These are phyloP conservation scores for Drosophila setosimentum DNA, from an alignment of 2,888 invertebrate species.

Conservation along the genomic window DNA sequence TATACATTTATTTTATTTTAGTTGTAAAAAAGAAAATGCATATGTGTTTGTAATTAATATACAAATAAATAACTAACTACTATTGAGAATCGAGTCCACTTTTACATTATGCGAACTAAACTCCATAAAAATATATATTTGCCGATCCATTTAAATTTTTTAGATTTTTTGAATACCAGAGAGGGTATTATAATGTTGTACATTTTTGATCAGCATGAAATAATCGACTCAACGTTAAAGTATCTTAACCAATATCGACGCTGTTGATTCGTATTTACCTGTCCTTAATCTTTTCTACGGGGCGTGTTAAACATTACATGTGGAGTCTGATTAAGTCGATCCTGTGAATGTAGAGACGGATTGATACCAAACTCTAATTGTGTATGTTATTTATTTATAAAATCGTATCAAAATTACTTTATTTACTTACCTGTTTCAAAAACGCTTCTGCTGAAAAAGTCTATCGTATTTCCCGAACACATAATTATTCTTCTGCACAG, in stretches of 20 bases:
- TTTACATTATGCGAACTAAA: neutral
- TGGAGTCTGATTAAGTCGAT: neutral
- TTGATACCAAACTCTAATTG: neutral
- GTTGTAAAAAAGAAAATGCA: constrained; percentile 38
- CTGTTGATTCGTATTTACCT: neutral
- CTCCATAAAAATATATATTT: neutral
- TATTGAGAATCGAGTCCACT: neutral
- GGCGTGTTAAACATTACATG: neutral
- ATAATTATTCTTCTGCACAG: neutral
- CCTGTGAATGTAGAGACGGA: neutral
- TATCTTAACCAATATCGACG: neutral
- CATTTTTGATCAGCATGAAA: neutral
- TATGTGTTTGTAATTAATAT: constrained; percentile 40
- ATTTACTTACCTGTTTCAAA: neutral
- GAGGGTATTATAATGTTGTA: neutral
- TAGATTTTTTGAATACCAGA: neutral
- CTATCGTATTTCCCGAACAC: neutral
- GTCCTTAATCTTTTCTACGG: neutral
- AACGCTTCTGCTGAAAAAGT: neutral
- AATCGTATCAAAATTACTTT: neutral
- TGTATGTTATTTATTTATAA: neutral
- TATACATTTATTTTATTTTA: constrained; percentile 57
- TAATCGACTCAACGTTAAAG: neutral
- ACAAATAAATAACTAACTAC: constrained; percentile 39
- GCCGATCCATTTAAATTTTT: neutral